These are phyloP conservation scores for Diachasmimorpha longicaudata DNA, from an alignment of 1,140 invertebrate genomes.

Conservation along the genomic window DNA sequence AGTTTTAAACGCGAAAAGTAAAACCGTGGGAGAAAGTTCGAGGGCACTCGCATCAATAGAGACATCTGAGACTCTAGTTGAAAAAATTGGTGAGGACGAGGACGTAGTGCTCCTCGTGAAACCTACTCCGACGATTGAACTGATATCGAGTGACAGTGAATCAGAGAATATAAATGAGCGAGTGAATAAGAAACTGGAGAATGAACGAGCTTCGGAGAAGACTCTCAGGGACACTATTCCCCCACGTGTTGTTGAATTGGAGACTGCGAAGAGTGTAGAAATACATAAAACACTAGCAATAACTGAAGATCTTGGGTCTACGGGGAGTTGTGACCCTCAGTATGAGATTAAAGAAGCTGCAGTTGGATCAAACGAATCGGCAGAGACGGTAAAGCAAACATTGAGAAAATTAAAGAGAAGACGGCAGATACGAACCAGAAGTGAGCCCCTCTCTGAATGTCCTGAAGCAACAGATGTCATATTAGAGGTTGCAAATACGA, in stretches of 20 bases:
- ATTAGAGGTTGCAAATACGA: not conserved
- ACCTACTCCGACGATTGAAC: slow-evolving; percentile 55
- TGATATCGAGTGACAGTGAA: slow-evolving; percentile 56
- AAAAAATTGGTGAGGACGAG: slow-evolving; percentile 50
- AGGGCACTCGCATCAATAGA: not conserved
- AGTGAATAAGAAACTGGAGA: slow-evolving; percentile 40
- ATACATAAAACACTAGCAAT: not conserved
- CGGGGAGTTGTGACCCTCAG: not conserved
- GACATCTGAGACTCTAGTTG: slow-evolving; percentile 4
- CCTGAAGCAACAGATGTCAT: not conserved
- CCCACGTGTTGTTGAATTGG: not conserved
- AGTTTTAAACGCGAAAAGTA: not conserved
- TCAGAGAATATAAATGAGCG: slow-evolving; percentile 32
- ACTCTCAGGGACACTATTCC: not conserved
- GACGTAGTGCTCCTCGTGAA: slow-evolving; percentile 58
- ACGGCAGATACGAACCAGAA: slow-evolving; percentile 17
- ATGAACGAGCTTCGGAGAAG: slow-evolving; percentile 33
- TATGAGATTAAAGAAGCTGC: not conserved
- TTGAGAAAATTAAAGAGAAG: slow-evolving; percentile 29
- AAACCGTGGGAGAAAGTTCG: not conserved
- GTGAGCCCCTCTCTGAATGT: not conserved
- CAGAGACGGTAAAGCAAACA: not conserved
- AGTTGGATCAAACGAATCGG: not conserved
- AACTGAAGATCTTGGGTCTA: not conserved
- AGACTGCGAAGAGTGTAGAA: not conserved